Evolutionary conservation across 1,140 invertebrate genomes (phyloP), one percentile per base, ranked within the genome.

Genomic region (Trachymyrmex cornetzi): DNA sequence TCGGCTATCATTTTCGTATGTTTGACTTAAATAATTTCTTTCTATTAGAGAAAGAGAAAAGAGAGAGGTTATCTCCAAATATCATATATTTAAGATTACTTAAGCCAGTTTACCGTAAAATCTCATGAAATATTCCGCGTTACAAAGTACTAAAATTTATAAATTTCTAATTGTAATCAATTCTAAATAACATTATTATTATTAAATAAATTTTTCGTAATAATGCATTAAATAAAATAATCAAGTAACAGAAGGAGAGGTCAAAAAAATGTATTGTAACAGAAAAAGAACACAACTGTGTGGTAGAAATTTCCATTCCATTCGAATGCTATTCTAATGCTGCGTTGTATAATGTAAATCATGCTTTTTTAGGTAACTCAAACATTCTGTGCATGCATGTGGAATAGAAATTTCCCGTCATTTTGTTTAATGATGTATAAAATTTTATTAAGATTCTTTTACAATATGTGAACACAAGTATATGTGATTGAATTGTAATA

Each of bases 291-390:
- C 85, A 93, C 67, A 67, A 89, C 81, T 71, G 81, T 72, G 69
- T 79, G 87, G 90, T 92, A 91, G 93, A 95, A 95, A 95, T 94
- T 94, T 94, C 94, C 93, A 95, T 94, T 94, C 95, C 95, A 95
- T 93, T 86, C 50, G 30, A 74, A 84, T 71, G 34, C 77, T 24
- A 24, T 93, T 86, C 50, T 38, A 69, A 84, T 55, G 27, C 30
- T 38, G 38, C 71, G 19, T 27, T 38, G 1, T 74, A 48, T 71
- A 34, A 44, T 48, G 12, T 71, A 16, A 75, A 74, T 34, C 14
- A 16, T 44, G 2, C 27, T 61, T 44, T 6, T 22, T 71, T 57
- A n/a, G 3, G 27, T 74, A 72, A 5, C 9, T 74, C 0, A 66
- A 81, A 30, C 27, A 34, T 77, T 77, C 48, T 71, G 50, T 69